Conservation (phyloP, 2,888 invertebrate species). For the Dexiosoma caninum region DNA sequence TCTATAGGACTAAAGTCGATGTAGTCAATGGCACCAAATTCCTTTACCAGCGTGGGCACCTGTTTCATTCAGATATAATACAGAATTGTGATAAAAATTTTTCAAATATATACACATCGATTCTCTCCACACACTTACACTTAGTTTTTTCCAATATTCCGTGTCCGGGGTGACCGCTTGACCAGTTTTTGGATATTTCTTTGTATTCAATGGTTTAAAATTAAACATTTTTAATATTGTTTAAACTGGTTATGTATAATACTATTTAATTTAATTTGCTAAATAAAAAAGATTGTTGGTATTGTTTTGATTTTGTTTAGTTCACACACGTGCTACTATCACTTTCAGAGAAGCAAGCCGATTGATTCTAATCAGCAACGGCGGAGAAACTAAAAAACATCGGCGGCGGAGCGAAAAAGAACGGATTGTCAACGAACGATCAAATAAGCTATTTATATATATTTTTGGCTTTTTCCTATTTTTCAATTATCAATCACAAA, state of each 20-base stretch:
- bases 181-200: constrained; percentile 71
- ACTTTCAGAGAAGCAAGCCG: no score
- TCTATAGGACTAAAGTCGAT: constrained; percentile 93
- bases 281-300: no score
- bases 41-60: constrained; percentile 92
- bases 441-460: no score
- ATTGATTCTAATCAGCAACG: no score
- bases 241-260: neutral
- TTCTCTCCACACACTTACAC: constrained; percentile 81
- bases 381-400: no score
- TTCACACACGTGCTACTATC: no score
- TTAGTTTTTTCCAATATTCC: constrained; percentile 92
- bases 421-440: no score
- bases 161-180: constrained; percentile 86
- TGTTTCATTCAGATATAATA: constrained; percentile 70
- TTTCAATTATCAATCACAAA: no score
- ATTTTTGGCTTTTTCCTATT: no score
- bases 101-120: no score
- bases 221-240: constrained; percentile 42
- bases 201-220: constrained; percentile 73
- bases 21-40: constrained; percentile 94
- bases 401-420: no score
- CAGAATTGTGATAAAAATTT: neutral
- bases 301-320: neutral
- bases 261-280: neutral